phyloP scores from a whole-genome alignment of 2,888 invertebrate genomes.

The Cheilosia impressa region DNA sequence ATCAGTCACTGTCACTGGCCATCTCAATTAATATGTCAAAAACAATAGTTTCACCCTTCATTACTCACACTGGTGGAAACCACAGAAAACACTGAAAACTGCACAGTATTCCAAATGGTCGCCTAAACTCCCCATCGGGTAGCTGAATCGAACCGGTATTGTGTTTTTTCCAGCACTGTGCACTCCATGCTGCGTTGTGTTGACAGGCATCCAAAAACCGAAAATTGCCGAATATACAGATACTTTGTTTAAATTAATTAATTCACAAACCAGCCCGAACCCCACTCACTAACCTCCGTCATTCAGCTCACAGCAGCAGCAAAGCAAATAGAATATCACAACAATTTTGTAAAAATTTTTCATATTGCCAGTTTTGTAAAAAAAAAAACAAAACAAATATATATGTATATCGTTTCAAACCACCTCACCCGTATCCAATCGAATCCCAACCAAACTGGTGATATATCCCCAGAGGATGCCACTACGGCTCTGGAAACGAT shows the following conservation, averaged over 20 bases:
- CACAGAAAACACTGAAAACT: slow-evolving; percentile 82
- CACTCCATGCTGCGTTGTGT: slow-evolving; percentile 80
- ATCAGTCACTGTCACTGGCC: slow-evolving; percentile 15
- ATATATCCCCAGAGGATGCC: slow-evolving; percentile 34
- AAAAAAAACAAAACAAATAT: neutral
- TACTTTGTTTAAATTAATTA: slow-evolving; percentile 68
- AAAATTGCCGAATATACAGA: slow-evolving; percentile 44
- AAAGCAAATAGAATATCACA: slow-evolving; percentile 62
- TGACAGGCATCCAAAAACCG: slow-evolving; percentile 15
- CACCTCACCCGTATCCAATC: slow-evolving; percentile 38
- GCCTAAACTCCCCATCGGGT: slow-evolving; percentile 82
- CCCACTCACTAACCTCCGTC: slow-evolving; percentile 59
- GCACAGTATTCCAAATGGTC: slow-evolving; percentile 82
- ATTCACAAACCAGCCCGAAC: slow-evolving; percentile 7
- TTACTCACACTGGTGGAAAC: slow-evolving; percentile 83
- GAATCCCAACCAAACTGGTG: slow-evolving; percentile 56
- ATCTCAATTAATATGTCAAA: slow-evolving; percentile 8
- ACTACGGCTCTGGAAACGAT: slow-evolving; percentile 21
- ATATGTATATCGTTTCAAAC: slow-evolving; percentile 2
- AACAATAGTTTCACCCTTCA: neutral
- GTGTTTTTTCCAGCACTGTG: slow-evolving; percentile 83
- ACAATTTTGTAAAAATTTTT: slow-evolving; percentile 57
- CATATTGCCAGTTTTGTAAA: slow-evolving; percentile 36
- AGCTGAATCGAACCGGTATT: slow-evolving; percentile 82
- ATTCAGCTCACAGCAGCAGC: slow-evolving; percentile 44